A percentile compares a stretch with the other conserved stretches of the same genome.
phyloP scores from a whole-genome alignment of 2,113 vertebrate genomes.

The Siniperca chuatsi region DNA sequence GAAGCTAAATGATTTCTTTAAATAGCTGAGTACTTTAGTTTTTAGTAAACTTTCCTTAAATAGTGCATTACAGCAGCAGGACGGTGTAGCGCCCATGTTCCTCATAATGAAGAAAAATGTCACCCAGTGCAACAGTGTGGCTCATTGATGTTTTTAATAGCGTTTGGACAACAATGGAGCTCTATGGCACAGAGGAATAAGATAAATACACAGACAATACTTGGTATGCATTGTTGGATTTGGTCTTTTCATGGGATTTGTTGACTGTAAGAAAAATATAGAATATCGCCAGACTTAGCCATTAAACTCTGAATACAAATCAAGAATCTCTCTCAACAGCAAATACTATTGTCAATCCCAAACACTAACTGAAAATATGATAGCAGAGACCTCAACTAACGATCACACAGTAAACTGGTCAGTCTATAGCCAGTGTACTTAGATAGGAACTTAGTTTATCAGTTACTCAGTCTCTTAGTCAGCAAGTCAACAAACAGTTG shows the following conservation, averaged over 20 bases:
- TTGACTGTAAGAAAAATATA: background rate
- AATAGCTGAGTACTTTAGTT: background rate
- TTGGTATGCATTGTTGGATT: background rate
- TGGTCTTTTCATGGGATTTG: background rate
- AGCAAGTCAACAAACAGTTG: conserved; percentile 32
- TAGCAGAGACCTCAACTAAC: background rate
- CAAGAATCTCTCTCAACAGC: background rate
- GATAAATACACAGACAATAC: background rate
- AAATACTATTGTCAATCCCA: too few species aligned
- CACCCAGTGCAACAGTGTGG: background rate
- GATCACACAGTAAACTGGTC: background rate
- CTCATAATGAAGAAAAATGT: background rate
- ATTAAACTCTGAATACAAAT: background rate
- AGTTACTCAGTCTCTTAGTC: conserved; percentile 7
- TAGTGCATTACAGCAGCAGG: background rate
- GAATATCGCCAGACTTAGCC: background rate
- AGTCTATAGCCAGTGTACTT: background rate
- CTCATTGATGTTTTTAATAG: conserved; percentile 23
- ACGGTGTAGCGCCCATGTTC: background rate
- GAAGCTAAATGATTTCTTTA: background rate
- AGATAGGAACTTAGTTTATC: background rate
- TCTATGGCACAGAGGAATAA: background rate
- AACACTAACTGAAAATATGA: too few species aligned
- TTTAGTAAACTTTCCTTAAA: background rate
- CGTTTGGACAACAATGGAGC: conserved; percentile 17